These are phyloP conservation scores for Macrophya alboannulata DNA, from an alignment of 2,888 invertebrate species.

Conservation along the genomic window DNA sequence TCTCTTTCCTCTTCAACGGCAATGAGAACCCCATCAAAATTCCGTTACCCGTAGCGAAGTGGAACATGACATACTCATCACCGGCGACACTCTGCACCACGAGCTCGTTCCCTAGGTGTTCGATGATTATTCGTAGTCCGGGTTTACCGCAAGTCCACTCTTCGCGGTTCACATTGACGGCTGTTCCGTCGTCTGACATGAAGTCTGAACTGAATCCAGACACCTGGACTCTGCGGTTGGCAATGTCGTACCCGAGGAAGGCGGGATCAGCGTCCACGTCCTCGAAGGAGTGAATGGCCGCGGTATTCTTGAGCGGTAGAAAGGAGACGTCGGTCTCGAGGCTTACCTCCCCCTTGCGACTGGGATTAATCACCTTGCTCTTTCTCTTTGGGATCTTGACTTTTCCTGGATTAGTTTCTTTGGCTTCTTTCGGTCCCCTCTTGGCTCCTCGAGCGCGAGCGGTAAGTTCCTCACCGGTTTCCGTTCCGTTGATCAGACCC, in stretches of 20 bases:
- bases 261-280: constrained; percentile 63
- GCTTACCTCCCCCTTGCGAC: constrained; percentile 33
- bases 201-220: constrained; percentile 66
- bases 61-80: constrained; percentile 65
- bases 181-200: constrained; percentile 69
- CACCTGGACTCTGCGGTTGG: constrained; percentile 69
- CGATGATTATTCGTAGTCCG: constrained; percentile 66
- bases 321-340: constrained; percentile 61
- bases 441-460: not conserved
- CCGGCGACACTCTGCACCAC: constrained; percentile 63
- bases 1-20: constrained; percentile 1
- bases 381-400: not conserved
- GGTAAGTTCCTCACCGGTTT: not conserved
- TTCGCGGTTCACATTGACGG: constrained; percentile 67
- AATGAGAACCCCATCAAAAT: constrained; percentile 69
- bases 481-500: constrained; percentile 32
- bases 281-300: constrained; percentile 31
- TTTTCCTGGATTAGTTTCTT: not conserved
- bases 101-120: constrained; percentile 64
- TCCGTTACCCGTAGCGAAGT: constrained; percentile 69
- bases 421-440: constrained; percentile 13
- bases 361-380: constrained; percentile 30
- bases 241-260: constrained; percentile 75
- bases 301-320: constrained; percentile 58
- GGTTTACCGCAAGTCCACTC: constrained; percentile 68